Conservation (phyloP, 2,888 invertebrate genomes). For the Orthosia gracilis region DNA sequence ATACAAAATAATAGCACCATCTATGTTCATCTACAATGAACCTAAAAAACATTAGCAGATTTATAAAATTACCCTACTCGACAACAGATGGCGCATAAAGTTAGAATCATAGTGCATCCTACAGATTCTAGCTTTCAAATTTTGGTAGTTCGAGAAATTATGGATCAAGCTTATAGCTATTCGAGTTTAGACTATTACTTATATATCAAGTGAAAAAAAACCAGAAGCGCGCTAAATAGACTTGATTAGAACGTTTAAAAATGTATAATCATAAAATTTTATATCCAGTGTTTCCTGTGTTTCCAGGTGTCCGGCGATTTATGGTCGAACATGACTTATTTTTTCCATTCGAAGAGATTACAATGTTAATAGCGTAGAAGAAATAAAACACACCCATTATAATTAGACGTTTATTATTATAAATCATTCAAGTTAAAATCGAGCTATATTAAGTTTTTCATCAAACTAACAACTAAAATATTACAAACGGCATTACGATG, state of each 20-base stretch:
- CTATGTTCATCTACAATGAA: background rate
- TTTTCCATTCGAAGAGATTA: background rate
- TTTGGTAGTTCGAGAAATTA: too few species aligned
- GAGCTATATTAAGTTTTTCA: constrained; percentile 45
- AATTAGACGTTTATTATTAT: constrained; percentile 67
- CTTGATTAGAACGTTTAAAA: too few species aligned
- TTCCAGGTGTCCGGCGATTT: too few species aligned
- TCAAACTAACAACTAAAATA: constrained; percentile 39
- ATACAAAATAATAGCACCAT: background rate
- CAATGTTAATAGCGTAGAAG: too few species aligned
- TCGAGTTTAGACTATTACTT: too few species aligned
- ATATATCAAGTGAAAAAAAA: too few species aligned
- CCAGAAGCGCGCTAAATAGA: too few species aligned
- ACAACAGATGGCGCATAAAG: constrained; percentile 45
- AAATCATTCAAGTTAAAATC: constrained; percentile 64
- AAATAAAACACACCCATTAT: constrained; percentile 19
- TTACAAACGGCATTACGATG: constrained; percentile 9
- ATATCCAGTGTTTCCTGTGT: too few species aligned
- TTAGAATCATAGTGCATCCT: background rate
- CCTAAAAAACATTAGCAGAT: background rate
- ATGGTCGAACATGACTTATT: background rate
- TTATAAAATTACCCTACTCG: constrained; percentile 28
- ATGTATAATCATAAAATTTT: too few species aligned
- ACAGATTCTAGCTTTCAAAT: too few species aligned
- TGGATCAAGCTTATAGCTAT: too few species aligned